Conservation (phyloP, 1,140 invertebrate genomes). For the Drosophila rufa region DNA sequence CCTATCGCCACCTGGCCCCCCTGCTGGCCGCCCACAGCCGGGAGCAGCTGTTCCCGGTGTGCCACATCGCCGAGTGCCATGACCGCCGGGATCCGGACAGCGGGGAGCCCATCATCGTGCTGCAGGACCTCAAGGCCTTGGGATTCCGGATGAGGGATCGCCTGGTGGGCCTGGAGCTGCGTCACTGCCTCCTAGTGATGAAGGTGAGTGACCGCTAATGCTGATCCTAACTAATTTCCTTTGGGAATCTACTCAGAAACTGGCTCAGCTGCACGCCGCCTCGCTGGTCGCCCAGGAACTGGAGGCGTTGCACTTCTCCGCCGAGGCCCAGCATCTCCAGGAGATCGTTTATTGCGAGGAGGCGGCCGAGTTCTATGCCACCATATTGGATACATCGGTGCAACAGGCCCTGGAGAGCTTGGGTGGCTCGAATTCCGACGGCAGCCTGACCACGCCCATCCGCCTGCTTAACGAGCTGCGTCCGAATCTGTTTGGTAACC, state of each 20-base stretch:
- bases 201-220: conserved; percentile 51
- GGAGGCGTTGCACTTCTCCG: conserved; percentile 45
- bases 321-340: conserved; percentile 49
- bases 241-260: conserved; percentile 61
- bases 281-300: conserved; percentile 71
- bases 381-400: conserved; percentile 74
- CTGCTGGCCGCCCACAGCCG: conserved; percentile 62
- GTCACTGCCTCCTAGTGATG: conserved; percentile 77
- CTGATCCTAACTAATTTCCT: neutral
- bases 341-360: conserved; percentile 81
- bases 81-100: conserved; percentile 48
- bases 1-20: conserved; percentile 75
- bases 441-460: conserved; percentile 66
- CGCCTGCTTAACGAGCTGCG: conserved; percentile 61
- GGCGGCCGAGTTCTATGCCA: conserved; percentile 74
- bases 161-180: conserved; percentile 65
- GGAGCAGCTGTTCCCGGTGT: conserved; percentile 72
- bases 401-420: conserved; percentile 78
- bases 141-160: conserved; percentile 78
- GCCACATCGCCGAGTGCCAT: conserved; percentile 69
- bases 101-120: conserved; percentile 70
- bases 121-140: conserved; percentile 74
- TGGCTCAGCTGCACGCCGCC: conserved; percentile 78
- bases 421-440: conserved; percentile 67
- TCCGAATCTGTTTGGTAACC: conserved; percentile 59